These are phyloP conservation scores for Cromileptes altivelis DNA, from an alignment of 2,113 vertebrate genomes.

Conservation along the genomic window DNA sequence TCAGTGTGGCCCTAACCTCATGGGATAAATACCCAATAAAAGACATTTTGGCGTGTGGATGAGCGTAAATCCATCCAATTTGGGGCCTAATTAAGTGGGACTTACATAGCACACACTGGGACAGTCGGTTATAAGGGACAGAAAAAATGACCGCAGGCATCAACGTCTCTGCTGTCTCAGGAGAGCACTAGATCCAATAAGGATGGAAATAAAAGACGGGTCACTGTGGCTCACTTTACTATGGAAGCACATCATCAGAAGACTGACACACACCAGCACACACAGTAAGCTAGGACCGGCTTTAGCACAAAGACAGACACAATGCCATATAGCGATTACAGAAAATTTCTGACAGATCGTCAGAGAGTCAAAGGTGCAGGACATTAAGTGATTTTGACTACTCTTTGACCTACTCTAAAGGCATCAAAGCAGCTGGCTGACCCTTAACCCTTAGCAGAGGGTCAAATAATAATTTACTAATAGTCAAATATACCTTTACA, in stretches of 20 bases:
- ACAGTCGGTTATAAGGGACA: slow-evolving; percentile 68
- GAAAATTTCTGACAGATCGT: slow-evolving; percentile 22
- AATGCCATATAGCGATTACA: not conserved
- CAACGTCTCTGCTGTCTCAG: slow-evolving; percentile 63
- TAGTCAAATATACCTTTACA: not conserved
- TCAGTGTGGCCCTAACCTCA: slow-evolving; percentile 68
- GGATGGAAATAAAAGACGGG: slow-evolving; percentile 67
- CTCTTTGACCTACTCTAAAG: not conserved
- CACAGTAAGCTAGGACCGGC: slow-evolving; percentile 4
- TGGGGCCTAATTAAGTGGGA: slow-evolving; percentile 81
- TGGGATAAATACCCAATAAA: slow-evolving; percentile 78
- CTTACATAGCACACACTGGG: slow-evolving; percentile 72
- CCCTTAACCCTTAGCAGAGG: not conserved
- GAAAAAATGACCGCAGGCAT: slow-evolving; percentile 69
- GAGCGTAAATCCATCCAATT: slow-evolving; percentile 81
- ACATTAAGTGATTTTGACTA: slow-evolving; percentile 1
- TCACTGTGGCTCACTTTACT: slow-evolving; percentile 58
- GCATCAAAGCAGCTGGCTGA: not conserved
- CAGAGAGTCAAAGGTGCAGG: slow-evolving; percentile 2
- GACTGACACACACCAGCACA: not conserved
- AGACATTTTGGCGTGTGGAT: slow-evolving; percentile 74
- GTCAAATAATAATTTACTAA: slow-evolving; percentile 1
- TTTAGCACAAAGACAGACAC: slow-evolving; percentile 42
- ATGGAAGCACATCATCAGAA: slow-evolving; percentile 53
- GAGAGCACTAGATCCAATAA: slow-evolving; percentile 76